These are phyloP conservation scores for Thysanoteuthis rhombus DNA, from an alignment of 2,888 invertebrate genomes.

Conservation along the genomic window DNA sequence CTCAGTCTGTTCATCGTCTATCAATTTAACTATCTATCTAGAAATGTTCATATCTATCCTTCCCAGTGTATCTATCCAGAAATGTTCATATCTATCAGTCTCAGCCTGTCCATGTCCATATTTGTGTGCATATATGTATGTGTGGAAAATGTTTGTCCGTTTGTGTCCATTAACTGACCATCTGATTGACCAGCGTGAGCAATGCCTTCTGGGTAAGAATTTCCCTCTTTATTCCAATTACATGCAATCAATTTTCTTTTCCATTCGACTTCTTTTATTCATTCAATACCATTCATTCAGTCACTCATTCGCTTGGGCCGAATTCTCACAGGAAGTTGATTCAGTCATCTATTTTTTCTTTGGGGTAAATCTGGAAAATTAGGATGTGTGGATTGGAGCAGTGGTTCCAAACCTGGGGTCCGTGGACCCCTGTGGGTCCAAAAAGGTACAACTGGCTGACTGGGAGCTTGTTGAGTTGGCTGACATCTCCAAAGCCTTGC, in stretches of 20 bases:
- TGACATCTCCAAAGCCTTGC: too few relatives aligned
- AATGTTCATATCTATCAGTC: too few relatives aligned
- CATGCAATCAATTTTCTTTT: neutral
- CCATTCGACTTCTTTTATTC: neutral
- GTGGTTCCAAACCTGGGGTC: too few relatives aligned
- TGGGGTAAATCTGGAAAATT: neutral
- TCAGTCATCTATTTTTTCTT: neutral
- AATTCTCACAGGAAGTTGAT: neutral
- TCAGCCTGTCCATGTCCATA: neutral
- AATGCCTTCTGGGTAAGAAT: neutral
- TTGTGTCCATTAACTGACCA: neutral
- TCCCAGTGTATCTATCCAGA: too few relatives aligned
- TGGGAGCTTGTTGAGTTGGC: too few relatives aligned
- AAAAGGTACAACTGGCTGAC: too few relatives aligned
- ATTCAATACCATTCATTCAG: neutral
- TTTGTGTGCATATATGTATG: neutral
- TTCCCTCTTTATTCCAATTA: neutral
- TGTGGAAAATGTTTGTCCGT: neutral
- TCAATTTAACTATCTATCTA: too few relatives aligned
- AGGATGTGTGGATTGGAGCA: neutral
- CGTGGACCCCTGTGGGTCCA: too few relatives aligned
- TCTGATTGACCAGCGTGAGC: neutral
- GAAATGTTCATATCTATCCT: too few relatives aligned
- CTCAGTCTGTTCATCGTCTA: too few relatives aligned
- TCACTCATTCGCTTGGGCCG: neutral